A percentile compares a stretch with the other conserved stretches of the same genome.
Conservation (phyloP, 2,888 invertebrate species). For the Melanchra persicariae region DNA sequence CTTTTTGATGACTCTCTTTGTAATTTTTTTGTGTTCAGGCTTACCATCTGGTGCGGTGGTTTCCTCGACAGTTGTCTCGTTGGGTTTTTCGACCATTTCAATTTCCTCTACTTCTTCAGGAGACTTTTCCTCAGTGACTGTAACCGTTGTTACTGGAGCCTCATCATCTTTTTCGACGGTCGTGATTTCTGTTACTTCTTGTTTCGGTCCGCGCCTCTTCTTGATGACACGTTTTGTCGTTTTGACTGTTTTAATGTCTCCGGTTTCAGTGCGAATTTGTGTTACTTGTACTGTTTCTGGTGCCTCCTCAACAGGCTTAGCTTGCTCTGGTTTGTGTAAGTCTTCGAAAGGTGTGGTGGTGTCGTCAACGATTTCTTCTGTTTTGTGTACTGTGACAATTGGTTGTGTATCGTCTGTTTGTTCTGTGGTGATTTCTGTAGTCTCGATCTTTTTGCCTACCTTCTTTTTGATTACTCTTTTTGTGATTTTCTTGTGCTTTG, state of each 20-base stretch:
- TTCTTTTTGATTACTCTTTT: conserved; percentile 81
- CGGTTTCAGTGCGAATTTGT: conserved; percentile 15
- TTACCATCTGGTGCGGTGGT: conserved; percentile 68
- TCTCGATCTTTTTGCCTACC: conserved; percentile 72
- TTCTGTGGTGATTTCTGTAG: conserved; percentile 69
- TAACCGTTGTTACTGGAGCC: too few species aligned
- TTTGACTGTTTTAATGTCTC: neutral
- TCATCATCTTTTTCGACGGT: conserved; percentile 71
- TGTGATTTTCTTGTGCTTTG: conserved; percentile 72
- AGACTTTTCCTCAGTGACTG: too few species aligned
- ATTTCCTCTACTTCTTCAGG: conserved; percentile 14
- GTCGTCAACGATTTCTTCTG: conserved; percentile 60
- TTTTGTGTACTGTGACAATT: conserved; percentile 42
- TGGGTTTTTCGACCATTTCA: conserved; percentile 37
- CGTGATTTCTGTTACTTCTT: conserved; percentile 84
- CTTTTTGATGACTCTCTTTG: conserved; percentile 79
- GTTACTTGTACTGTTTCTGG: conserved; percentile 70
- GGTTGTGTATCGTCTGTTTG: conserved; percentile 79
- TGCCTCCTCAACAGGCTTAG: neutral
- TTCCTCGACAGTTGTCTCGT: conserved; percentile 36
- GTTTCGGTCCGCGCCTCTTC: conserved; percentile 75
- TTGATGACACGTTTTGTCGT: conserved; percentile 15
- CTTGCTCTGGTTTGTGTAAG: neutral
- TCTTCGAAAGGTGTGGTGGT: conserved; percentile 66
- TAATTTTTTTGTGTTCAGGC: conserved; percentile 71